phyloP scores from a whole-genome alignment of 1,140 invertebrate genomes.

The Aphidius ervi region DNA sequence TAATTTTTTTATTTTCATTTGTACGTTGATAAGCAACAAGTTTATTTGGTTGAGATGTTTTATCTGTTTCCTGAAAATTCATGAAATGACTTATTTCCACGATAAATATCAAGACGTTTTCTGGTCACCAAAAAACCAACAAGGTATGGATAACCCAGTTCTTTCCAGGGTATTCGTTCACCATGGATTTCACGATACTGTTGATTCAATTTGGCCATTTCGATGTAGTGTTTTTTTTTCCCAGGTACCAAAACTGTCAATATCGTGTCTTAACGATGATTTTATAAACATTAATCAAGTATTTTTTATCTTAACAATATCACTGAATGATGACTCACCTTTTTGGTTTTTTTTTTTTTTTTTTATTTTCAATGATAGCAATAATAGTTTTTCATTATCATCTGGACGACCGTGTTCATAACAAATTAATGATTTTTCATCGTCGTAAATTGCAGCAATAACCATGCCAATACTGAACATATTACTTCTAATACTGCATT shows the following conservation, averaged over 20 bases:
- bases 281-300: no score
- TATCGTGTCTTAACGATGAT: no score
- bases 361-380: no score
- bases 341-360: no score
- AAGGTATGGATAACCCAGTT: neutral
- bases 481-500: no score
- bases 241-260: neutral
- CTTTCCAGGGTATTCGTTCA: neutral
- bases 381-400: no score
- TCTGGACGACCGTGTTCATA: no score
- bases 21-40: neutral
- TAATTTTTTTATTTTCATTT: neutral
- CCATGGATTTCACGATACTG: neutral
- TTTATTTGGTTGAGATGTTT: neutral
- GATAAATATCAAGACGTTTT: neutral
- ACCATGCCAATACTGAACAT: no score
- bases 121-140: constrained; percentile 5
- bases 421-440: no score
- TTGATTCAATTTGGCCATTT: neutral
- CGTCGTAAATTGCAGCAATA: no score
- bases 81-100: neutral
- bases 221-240: neutral
- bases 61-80: neutral
- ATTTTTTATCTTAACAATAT: no score
- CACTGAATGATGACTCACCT: no score